These are phyloP conservation scores for Synanceia verrucosa DNA, from an alignment of 2,797 vertebrate genomes.

Conservation along the genomic window DNA sequence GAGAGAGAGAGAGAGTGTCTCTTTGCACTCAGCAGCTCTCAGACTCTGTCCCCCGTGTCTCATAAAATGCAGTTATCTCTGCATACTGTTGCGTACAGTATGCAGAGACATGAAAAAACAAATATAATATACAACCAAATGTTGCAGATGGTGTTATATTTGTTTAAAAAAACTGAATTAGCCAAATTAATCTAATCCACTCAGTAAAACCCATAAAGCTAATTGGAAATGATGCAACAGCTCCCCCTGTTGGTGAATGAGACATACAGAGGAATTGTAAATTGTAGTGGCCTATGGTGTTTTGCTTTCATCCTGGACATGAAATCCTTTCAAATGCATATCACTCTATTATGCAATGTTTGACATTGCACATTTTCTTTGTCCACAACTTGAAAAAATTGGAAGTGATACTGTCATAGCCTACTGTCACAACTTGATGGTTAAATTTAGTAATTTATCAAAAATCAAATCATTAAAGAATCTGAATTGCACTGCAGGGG, in stretches of 20 bases:
- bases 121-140: background rate
- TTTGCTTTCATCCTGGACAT: background rate
- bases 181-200: background rate
- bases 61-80: background rate
- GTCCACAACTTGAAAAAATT: background rate
- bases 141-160: background rate
- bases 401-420: background rate
- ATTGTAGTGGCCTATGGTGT: background rate
- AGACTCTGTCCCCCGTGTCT: too few species aligned
- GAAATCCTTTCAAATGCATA: background rate
- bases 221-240: conserved; percentile 34
- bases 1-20: too few species aligned
- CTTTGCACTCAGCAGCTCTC: conserved; percentile 1
- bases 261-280: background rate
- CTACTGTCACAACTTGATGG: background rate
- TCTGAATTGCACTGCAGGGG: too few species aligned
- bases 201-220: background rate
- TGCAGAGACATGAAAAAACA: background rate
- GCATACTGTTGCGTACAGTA: background rate
- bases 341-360: background rate
- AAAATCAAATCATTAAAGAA: too few species aligned
- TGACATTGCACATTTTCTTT: background rate
- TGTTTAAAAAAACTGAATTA: background rate
- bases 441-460: too few species aligned
- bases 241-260: conserved; percentile 42